These are phyloP conservation scores for Barbus barbus DNA, from an alignment of 2,113 vertebrate species.

Conservation along the genomic window DNA sequence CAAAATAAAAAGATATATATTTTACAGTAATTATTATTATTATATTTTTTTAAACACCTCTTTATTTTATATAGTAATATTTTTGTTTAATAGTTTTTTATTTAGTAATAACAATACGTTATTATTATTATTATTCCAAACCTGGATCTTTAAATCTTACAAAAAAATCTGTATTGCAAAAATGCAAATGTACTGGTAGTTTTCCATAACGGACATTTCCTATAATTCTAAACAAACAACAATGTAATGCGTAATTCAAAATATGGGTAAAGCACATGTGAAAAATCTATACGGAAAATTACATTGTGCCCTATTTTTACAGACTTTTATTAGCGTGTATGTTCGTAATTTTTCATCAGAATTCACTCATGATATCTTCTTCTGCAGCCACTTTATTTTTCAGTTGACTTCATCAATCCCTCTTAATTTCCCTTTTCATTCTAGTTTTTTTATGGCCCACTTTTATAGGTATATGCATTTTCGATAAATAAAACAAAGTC, in stretches of 20 bases:
- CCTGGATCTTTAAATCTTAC: too few species aligned
- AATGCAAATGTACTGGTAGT: neutral
- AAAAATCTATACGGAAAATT: neutral
- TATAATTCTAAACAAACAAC: neutral
- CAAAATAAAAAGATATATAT: neutral
- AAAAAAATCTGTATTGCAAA: neutral
- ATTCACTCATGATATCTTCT: neutral
- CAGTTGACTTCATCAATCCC: too few species aligned
- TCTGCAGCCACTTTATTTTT: neutral
- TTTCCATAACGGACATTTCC: neutral
- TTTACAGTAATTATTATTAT: neutral
- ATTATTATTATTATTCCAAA: too few species aligned
- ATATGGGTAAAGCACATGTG: neutral
- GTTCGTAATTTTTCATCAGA: neutral
- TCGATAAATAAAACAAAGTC: neutral
- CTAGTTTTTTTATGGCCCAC: neutral
- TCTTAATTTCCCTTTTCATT: neutral
- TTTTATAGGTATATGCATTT: neutral
- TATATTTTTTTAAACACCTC: too few species aligned
- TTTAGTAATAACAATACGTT: too few species aligned
- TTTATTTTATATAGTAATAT: neutral
- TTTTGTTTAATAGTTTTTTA: too few species aligned
- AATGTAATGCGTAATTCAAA: neutral
- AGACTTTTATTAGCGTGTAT: neutral
- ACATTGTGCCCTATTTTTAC: neutral